Evolutionary conservation across 2,888 invertebrate species (phyloP), one percentile per base, ranked within the genome.

Genomic region (Glaucopsyche alexis): DNA sequence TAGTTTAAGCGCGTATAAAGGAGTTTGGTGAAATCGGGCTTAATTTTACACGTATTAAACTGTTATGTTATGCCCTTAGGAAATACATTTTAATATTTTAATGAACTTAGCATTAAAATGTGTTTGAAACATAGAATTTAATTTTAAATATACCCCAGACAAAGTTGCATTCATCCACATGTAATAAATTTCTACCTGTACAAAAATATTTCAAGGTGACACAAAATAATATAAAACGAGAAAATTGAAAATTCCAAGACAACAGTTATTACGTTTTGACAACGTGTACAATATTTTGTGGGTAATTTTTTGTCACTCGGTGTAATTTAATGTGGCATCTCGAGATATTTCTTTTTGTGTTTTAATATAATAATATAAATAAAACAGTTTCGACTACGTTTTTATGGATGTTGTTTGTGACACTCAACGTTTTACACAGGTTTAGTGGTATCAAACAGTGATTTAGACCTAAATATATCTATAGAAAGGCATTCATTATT

Each of bases 171-270:
- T 2, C 60, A 9, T 7, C 29, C 38, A 19, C 19, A 38, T 6
- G 67, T 11, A 67, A 67, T 45, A 45, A 67, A 45, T 19, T 11
- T 47, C 19, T 29, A 69, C 47, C 69, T 69, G 69, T 29, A 47
- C 19, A 47, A 69, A 66, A 69, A 49, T 69, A 69, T 69, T 49
- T 29, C 47, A 69, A 69, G 69, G 69, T 29, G 69, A 69, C 69
- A 49, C 19, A 29, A 49, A 47, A 19, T 67, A 47, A 11, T 47
- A 69, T 49, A 42, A 42, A 14, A 47, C 9, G 19, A 38, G 60
- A 60, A 60, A 47, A 47, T 14, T 47, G 14, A 47, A 69, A 69
- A 69, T 47, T 69, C 69, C 69, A 49, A 47, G 47, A 29, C 69
- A 49, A 47, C 29, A 69, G 29, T 8, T 47, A 29, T 29, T 0